A percentile compares a stretch with the other conserved stretches of the same genome.
Evolutionary conservation across 2,113 vertebrate genomes (phyloP).

Genomic region (Genyomyrus donnyi): DNA sequence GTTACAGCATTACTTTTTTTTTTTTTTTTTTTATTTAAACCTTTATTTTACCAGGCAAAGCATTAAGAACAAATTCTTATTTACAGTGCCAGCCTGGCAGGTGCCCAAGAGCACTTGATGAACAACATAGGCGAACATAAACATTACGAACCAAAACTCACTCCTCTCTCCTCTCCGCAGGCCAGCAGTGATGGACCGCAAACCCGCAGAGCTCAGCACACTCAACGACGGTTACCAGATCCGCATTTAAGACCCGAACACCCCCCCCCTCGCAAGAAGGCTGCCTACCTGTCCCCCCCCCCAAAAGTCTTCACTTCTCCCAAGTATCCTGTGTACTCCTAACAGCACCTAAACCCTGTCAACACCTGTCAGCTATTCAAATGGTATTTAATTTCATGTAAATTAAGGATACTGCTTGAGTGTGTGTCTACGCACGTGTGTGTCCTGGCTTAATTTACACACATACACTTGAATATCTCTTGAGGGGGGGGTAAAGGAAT

Average conservation of each 20-base stretch:
- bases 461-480: not conserved
- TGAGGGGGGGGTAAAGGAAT: not conserved
- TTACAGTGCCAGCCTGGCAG: too few species aligned
- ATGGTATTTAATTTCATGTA: conserved; percentile 25
- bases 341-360: conserved; percentile 50
- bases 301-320: not conserved
- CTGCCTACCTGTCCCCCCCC: not conserved
- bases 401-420: not conserved
- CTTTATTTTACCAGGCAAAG: too few species aligned
- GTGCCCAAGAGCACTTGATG: too few species aligned
- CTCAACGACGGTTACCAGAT: conserved; percentile 90
- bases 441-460: not conserved
- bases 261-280: not conserved
- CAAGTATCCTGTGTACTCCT: conserved; percentile 31
- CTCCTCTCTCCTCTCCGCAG: conserved; percentile 46
- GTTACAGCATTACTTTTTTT: not conserved
- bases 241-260: conserved; percentile 67
- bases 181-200: conserved; percentile 76
- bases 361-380: conserved; percentile 2
- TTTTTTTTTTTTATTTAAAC: too few species aligned
- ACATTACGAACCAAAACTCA: not conserved
- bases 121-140: too few species aligned
- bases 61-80: too few species aligned
- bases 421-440: not conserved
- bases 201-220: conserved; percentile 72